A percentile compares a stretch with the other conserved stretches of the same genome.
Conservation (phyloP, 2,888 invertebrate species). For the Synergus japonicus region DNA sequence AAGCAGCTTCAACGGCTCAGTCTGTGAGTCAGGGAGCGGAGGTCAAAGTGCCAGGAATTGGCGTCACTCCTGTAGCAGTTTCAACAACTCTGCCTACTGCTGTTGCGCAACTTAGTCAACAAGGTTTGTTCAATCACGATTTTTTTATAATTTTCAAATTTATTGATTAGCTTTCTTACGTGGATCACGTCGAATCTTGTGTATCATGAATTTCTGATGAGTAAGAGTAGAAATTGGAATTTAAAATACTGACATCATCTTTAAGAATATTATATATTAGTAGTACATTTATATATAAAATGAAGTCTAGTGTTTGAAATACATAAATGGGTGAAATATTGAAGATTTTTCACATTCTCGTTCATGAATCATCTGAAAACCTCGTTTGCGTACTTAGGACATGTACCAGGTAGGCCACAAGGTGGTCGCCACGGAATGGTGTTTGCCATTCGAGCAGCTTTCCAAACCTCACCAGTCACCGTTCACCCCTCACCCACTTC, state of each 20-base stretch:
- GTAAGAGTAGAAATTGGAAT: not conserved
- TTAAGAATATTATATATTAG: not conserved
- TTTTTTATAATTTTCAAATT: slow-evolving; percentile 24
- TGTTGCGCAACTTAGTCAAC: slow-evolving; percentile 81
- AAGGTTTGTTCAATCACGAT: slow-evolving; percentile 75
- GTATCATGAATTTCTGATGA: not conserved
- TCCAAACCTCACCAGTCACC: slow-evolving; percentile 74
- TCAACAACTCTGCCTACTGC: slow-evolving; percentile 82
- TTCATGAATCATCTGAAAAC: slow-evolving; percentile 53
- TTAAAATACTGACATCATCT: not conserved
- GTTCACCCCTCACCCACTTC: slow-evolving; percentile 75
- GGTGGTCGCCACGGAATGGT: slow-evolving; percentile 84
- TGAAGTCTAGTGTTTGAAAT: not conserved
- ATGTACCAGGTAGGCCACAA: slow-evolving; percentile 83
- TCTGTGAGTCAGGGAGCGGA: slow-evolving; percentile 77
- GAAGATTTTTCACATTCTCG: not conserved
- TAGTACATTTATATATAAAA: not conserved
- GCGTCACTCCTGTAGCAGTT: slow-evolving; percentile 81
- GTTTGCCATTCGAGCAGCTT: slow-evolving; percentile 79
- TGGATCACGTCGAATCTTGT: not conserved
- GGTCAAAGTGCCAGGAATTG: slow-evolving; percentile 81
- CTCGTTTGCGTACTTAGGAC: slow-evolving; percentile 78
- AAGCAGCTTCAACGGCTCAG: slow-evolving; percentile 51
- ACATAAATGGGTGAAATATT: not conserved
- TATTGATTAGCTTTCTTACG: too few relatives aligned